Evolutionary conservation across 2,113 vertebrate species (phyloP), one percentile per base, ranked within the genome.

Genomic region (Astur gentilis): DNA sequence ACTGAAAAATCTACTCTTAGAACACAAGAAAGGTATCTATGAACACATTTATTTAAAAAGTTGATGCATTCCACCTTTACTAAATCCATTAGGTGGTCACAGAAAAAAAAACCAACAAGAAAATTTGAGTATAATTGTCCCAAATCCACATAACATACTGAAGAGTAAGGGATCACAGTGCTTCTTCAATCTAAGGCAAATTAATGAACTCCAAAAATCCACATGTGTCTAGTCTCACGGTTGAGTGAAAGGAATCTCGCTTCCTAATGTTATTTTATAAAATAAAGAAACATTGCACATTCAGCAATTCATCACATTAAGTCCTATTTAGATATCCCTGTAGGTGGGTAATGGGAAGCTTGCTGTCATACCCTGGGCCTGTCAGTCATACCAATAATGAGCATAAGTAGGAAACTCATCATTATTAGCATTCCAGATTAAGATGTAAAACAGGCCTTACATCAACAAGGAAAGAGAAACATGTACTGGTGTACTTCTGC

Each of bases 191-290:
- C 38, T 31, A 50, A 77, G 14, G 52, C 58, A 89, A 29, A 61
- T 29, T 11, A 2, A 75, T 7, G 9, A 92, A 81, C 25, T 34
- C 25, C 19, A 70, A 49, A 86, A 69, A 40, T 19, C 23, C 7
- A 9, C 34, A 12, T 4, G 10, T 1, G 1, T 34, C 3, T 54
- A 49, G 7, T 19, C 18, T 2, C 61, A 64, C 0, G 0, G 19
- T 0, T 50, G 13, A 89, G 29, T 0, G 0, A 61, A 92, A 90
- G 16, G 25, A 83, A 34, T 9, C 13, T 19, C 26, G 44, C 47
- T 50, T 78, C 29, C 38, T 52, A 17, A 42, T 16, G 36, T 49
- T 47, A 50, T 25, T 82, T 34, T 42, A 66, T 21, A 45, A 65
- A 64, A 49, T 17, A 61, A 88, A 88, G 34, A 36, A 78, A 58